phyloP scores from a whole-genome alignment of 2,113 vertebrate genomes.

The Perccottus glenii region DNA sequence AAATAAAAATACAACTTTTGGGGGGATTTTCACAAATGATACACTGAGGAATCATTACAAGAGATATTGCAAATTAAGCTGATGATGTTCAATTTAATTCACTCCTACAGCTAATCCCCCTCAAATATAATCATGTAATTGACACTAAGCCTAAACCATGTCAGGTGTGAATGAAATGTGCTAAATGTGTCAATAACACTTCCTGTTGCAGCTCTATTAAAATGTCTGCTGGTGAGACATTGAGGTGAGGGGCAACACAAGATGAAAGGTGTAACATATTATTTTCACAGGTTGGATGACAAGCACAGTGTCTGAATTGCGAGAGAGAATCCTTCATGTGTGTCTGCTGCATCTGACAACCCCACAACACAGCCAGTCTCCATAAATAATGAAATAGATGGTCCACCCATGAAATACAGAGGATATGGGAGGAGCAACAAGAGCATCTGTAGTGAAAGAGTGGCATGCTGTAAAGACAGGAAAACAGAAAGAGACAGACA shows the following conservation, averaged over 20 bases:
- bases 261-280: constrained; percentile 3
- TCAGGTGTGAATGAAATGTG: constrained; percentile 4
- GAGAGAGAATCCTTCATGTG: constrained; percentile 4
- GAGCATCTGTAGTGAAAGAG: not conserved
- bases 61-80: too few relatives aligned
- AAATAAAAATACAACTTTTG: too few relatives aligned
- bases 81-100: too few relatives aligned
- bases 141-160: not conserved
- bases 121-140: not conserved
- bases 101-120: too few relatives aligned
- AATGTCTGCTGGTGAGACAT: not conserved
- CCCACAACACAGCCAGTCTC: constrained; percentile 24
- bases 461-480: constrained; percentile 10
- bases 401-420: constrained; percentile 24
- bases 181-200: constrained; percentile 20
- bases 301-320: not conserved
- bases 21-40: too few relatives aligned
- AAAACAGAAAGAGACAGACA: constrained; percentile 9
- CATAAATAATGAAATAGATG: constrained; percentile 63
- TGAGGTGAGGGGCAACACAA: not conserved
- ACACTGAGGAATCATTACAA: too few relatives aligned
- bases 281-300: constrained; percentile 4
- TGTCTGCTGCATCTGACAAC: constrained; percentile 43
- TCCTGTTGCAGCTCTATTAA: not conserved
- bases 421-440: constrained; percentile 23